Evolutionary conservation across 2,888 invertebrate species (phyloP).

Genomic region (Busseola fusca): DNA sequence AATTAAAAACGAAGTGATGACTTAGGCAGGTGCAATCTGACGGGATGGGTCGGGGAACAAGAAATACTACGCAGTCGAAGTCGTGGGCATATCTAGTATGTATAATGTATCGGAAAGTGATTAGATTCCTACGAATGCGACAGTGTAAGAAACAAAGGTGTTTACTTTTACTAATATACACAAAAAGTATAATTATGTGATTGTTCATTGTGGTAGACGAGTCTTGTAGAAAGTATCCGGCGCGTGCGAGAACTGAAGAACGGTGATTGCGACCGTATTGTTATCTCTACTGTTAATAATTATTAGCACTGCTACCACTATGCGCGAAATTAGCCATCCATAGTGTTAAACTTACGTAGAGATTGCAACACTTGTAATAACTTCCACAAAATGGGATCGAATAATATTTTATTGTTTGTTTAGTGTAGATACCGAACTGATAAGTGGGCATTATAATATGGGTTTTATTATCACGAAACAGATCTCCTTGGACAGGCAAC

Average conservation of each 20-base stretch:
- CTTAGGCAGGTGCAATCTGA: no score
- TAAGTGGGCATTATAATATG: not conserved
- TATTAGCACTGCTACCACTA: conserved; percentile 49
- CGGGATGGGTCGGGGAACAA: no score
- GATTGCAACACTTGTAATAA: conserved; percentile 34
- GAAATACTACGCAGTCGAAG: no score
- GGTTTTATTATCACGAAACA: not conserved
- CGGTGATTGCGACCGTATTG: conserved; percentile 78
- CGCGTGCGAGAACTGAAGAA: conserved; percentile 75
- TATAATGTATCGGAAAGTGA: conserved; percentile 44
- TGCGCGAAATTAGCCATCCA: conserved; percentile 54
- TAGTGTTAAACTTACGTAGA: conserved; percentile 51
- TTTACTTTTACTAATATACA: conserved; percentile 80
- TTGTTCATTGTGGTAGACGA: conserved; percentile 79
- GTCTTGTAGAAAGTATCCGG: conserved; percentile 81
- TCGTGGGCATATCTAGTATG: not conserved
- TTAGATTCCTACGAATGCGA: conserved; percentile 32
- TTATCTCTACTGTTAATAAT: conserved; percentile 65
- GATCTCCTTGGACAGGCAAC: not conserved
- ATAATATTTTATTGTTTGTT: conserved; percentile 13
- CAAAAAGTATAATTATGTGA: conserved; percentile 80
- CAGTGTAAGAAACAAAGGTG: conserved; percentile 58
- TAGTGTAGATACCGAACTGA: not conserved
- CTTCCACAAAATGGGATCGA: conserved; percentile 29
- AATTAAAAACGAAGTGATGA: no score